Percentiles rank a stretch among this genome's conserved stretches.
Evolutionary conservation across 1,140 invertebrate species (phyloP).

Genomic region (Sycophaga agraensis): DNA sequence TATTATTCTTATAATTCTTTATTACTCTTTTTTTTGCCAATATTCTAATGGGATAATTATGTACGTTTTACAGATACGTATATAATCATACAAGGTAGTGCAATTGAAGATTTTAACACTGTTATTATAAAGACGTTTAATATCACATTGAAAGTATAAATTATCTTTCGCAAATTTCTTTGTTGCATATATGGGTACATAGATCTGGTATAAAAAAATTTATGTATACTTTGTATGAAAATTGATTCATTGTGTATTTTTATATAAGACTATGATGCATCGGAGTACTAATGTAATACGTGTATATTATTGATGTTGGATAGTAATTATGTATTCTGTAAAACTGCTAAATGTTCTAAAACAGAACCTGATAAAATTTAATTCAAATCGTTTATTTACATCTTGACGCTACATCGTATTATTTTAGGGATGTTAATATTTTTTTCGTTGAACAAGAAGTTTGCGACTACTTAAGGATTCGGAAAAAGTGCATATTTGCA

Average conservation of each 20-base stretch:
- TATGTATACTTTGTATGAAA: conserved; percentile 29
- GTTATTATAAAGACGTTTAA: conserved; percentile 14
- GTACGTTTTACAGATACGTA: conserved; percentile 1
- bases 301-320: conserved; percentile 28
- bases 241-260: conserved; percentile 30
- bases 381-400: conserved; percentile 16
- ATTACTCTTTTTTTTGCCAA: conserved; percentile 22
- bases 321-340: conserved; percentile 13
- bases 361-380: conserved; percentile 8
- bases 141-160: conserved; percentile 29
- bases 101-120: conserved; percentile 25
- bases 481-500: conserved; percentile 15
- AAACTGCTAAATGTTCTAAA: conserved; percentile 9
- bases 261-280: conserved; percentile 29
- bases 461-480: conserved; percentile 18
- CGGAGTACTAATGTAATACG: conserved; percentile 26
- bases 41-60: conserved; percentile 14
- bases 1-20: conserved; percentile 6
- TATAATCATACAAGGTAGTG: conserved; percentile 22
- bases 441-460: conserved; percentile 17
- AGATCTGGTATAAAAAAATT: conserved; percentile 27
- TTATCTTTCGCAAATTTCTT: conserved; percentile 26
- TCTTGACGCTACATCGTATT: conserved; percentile 2
- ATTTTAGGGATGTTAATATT: conserved; percentile 11
- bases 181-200: conserved; percentile 18